Evolutionary conservation across 2,888 invertebrate genomes (phyloP), one percentile per base, ranked within the genome.

Genomic region (Drosophila robusta): DNA sequence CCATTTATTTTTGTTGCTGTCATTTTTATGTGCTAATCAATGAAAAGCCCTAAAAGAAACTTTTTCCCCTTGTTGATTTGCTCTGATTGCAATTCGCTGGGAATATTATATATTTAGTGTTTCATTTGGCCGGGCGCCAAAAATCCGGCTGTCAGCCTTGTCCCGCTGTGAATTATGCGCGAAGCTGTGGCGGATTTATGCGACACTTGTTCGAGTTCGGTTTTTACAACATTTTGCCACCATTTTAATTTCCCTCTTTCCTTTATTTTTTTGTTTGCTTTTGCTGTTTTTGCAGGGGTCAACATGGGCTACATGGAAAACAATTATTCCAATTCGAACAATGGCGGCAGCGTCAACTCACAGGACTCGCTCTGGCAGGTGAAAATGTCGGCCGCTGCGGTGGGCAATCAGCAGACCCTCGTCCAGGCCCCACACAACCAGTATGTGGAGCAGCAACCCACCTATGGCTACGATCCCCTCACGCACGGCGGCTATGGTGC

Each of bases 341-440:
- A 97, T 92, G 97, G 97, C n/a, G 98, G 98, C 79, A 97, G 97
- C 87, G 97, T 98, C 63, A 97, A 98, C 93, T 98, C 97, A 4
- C 98, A 98, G 92, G 97, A 98, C 92, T 98, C 98, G 39, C 93
- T 98, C 89, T 97, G 98, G 98, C 97, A 97, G 93, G 96, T 97
- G 94, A 98, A 98, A 93, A 96, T 96, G 94, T 96, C 96, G 0
- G 96, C 96, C n/a, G 94, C 94, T 9, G 94, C 94, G 11, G 95
- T 95, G 86, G 94, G 94, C 79, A 95, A 95, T 55, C 95, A 94
- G 56, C 95, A 94, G 90, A 93, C 93, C 70, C 90, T 94, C 70
- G 93, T 93, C 64, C 93, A 94, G 65, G 82, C 86, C 4, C 83
- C 89, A 26, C 90, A 89, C 66, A 93, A 94, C 75, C 93, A 94